Base-by-base conservation (phyloP, 2,797 vertebrate genomes). In the Brachyrhaphis roseni region DNA sequence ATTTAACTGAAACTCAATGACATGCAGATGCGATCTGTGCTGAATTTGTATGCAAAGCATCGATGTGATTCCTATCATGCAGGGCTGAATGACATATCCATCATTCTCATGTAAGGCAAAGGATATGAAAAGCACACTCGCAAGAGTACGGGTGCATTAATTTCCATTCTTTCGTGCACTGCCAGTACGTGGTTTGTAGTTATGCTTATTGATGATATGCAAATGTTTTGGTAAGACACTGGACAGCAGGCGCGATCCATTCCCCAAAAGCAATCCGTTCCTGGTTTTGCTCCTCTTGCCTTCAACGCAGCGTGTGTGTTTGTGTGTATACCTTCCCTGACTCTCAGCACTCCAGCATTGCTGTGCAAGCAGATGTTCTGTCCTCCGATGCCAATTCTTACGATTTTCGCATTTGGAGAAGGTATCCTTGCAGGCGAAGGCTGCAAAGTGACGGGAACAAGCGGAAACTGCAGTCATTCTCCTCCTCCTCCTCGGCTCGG, bases 291-390 rank as follows among this genome's bases (percentile, higher is more conserved):
- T 74, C 81, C 88, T 89, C 92, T 34, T 86, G 91, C 90, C 90
- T 87, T 16, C 66, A 45, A 72, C 43, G 41, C 68, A 72, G 26
- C 41, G 68, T 72, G 68, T 72, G 68, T 46, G n/a, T 72, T 12
- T 46, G 41, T 16, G 68, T 46, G 68, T 46, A 31, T 70, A 91
- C 92, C 92, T 86, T 91, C 89, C 47, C 84, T 47, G 84, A 90
- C 91, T 95, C 93, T 87, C 90, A 84, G 81, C 93, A 91, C 92
- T 95, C 92, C 91, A 93, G 95, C 95, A 89, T 94, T 93, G 95
- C 95, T 93, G 95, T 94, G 93, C 93, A 90, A 95, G 95, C 95
- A 95, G 95, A 95, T 95, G 95, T 95, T 94, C 88, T 76, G 70
- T 77, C 82, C 89, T 92, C 93, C 87, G 88, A 84, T 92, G 91